phyloP scores from a whole-genome alignment of 2,888 invertebrate genomes.

The Heliothis peltigera region DNA sequence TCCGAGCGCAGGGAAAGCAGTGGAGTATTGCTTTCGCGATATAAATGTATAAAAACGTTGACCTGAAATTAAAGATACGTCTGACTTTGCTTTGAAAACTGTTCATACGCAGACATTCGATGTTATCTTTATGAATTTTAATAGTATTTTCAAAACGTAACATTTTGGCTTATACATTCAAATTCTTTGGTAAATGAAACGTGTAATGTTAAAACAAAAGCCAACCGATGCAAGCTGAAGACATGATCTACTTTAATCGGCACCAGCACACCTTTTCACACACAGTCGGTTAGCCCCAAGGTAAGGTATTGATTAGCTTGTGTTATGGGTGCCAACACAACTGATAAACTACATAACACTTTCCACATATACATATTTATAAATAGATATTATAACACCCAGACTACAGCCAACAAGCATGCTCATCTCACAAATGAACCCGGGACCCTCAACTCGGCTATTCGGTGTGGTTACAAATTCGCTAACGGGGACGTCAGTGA shows the following conservation, averaged over 20 bases:
- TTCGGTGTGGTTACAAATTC: too few species aligned
- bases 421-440: too few species aligned
- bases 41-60: constrained; percentile 52
- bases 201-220: constrained; percentile 23
- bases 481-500: too few species aligned
- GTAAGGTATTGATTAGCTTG: too few species aligned
- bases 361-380: too few species aligned
- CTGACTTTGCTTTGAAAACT: constrained; percentile 38
- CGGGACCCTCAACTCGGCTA: too few species aligned
- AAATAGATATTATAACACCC: too few species aligned
- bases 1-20: constrained; percentile 77
- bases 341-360: too few species aligned
- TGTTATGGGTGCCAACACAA: too few species aligned
- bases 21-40: constrained; percentile 70
- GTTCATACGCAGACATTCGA: constrained; percentile 8
- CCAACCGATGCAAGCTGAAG: constrained; percentile 22
- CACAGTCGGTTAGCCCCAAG: too few species aligned
- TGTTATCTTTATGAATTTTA: constrained; percentile 20
- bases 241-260: constrained; percentile 32
- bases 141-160: constrained; percentile 29
- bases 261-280: too few species aligned
- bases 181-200: constrained; percentile 22
- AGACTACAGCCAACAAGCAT: too few species aligned
- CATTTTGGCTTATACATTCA: constrained; percentile 14
- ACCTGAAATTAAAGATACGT: constrained; percentile 49